Conservation (phyloP, 2,113 vertebrate species). For the Lamprotornis superbus region DNA sequence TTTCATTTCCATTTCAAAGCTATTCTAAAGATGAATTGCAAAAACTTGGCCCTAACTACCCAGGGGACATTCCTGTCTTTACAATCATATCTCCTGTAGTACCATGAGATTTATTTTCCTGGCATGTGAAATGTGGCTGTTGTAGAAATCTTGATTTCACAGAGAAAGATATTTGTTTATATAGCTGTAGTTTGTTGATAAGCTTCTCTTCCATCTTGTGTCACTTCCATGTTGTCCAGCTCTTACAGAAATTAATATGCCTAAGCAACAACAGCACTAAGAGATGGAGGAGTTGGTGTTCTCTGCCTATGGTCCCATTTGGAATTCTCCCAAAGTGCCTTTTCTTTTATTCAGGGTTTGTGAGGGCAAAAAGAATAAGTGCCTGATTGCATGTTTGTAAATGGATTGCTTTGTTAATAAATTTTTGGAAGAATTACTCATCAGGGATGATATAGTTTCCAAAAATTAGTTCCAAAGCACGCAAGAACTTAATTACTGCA, state of each 20-base stretch:
- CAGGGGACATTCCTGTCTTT: background rate
- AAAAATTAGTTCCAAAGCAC: background rate
- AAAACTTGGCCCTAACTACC: background rate
- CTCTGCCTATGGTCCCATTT: background rate
- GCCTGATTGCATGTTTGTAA: background rate
- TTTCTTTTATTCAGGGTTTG: background rate
- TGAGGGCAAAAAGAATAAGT: background rate
- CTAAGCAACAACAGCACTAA: background rate
- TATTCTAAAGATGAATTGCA: background rate
- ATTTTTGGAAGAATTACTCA: background rate
- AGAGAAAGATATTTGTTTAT: background rate
- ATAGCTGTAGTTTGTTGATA: background rate
- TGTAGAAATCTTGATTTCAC: background rate
- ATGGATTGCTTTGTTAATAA: background rate
- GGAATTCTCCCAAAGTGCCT: background rate
- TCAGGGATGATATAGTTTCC: fast-evolving
- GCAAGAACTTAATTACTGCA: background rate
- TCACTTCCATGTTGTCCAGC: background rate
- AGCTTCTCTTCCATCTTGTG: background rate
- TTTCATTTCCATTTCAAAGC: background rate
- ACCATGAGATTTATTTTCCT: background rate
- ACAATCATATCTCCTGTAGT: background rate
- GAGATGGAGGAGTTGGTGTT: background rate
- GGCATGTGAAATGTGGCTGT: background rate
- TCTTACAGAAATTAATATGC: background rate